Conservation (phyloP, 2,113 vertebrate genomes). For the Catagonus wagneri region DNA sequence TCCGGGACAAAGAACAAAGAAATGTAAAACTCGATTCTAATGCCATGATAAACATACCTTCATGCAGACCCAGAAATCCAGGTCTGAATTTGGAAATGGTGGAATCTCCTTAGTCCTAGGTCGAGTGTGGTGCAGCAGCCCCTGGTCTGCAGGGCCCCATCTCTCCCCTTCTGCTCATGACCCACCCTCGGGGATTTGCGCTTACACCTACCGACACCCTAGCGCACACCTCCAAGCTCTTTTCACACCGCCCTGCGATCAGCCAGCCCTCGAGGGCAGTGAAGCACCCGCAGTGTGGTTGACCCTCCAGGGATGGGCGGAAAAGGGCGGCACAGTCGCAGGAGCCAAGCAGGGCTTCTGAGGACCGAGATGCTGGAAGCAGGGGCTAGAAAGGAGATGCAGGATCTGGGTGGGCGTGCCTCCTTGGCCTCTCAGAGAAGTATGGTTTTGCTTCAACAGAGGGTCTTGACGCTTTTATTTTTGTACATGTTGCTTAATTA, state of each 20-base stretch:
- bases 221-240: background rate
- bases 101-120: background rate
- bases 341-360: background rate
- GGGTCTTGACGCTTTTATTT: background rate
- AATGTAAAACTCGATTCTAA: background rate
- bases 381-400: background rate
- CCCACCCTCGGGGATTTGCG: background rate
- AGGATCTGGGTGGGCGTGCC: fast-evolving
- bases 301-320: background rate
- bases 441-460: background rate
- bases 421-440: background rate
- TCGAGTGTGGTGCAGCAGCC: background rate
- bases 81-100: background rate
- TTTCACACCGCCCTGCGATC: background rate
- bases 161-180: background rate
- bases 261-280: background rate
- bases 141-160: background rate
- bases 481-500: background rate
- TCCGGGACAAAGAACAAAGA: background rate
- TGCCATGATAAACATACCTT: background rate
- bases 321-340: background rate
- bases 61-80: background rate
- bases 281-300: background rate
- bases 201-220: background rate
- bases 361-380: background rate